Base-by-base conservation (phyloP, 2,113 vertebrate genomes). In the Pseudolaguvia tuberculata region DNA sequence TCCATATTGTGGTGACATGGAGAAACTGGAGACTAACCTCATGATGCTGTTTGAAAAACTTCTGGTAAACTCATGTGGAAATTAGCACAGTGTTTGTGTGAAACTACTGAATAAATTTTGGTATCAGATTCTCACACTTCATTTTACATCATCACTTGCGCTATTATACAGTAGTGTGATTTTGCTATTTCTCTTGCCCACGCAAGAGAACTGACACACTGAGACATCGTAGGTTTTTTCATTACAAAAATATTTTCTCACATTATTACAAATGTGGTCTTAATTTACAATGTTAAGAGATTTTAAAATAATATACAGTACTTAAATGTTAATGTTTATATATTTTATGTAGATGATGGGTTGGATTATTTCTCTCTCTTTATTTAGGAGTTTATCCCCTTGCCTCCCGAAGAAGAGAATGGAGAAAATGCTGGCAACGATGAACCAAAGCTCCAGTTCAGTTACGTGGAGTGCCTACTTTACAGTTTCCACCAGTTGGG, bases 1-100 rank as follows among this genome's bases (percentile, higher is more conserved):
- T 87, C 95, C 94, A 0, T 99, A 91, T 87, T 99, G 96, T 86
- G 97, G 97, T 1, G 96, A 99, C 82, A 99, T 98, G 96, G 97
- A 99, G 57, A 99, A 99, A 80, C 91, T 99, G 77, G 97, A 99
- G 89, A 89, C 92, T 83, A 99, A 99, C 84, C 91, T 99, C 84
- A 95, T 91, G 86, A 97, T 95, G 83, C 87, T 99, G 66, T 99
- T 99, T 84, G 94, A 94, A 85, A 98, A 97, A 80, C 89, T 99
- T 77, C 78, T 98, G 95, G 97, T 98, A 58, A 81, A 70, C 27
- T n/a, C 18, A 3, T 72, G 12, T 39, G 45, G 51, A 73, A 20
- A n/a, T 50, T n/a, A n/a, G 9, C n/a, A 57, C 12, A 10, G 52
- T 55, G 5, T 50, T 18, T 62, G 13, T 23, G 11, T 61, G 3